phyloP scores from a whole-genome alignment of 2,113 vertebrate genomes.

The human (Homo sapiens) region GRCh38 chr20:15959001-15959500 shows the following conservation, averaged over 20 bases:
- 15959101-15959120: conserved; percentile 76
- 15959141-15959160: conserved; percentile 76
- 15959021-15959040: background rate
- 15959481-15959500: conserved; percentile 53
- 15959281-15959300: conserved; percentile 69
- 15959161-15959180: conserved; percentile 72
- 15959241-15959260: conserved; percentile 69
- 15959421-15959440: conserved; percentile 55
- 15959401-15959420: conserved; percentile 69
- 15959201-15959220: conserved; percentile 78
- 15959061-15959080: conserved; percentile 64
- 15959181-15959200: conserved; percentile 76
- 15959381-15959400: conserved; percentile 67
- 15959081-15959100: conserved; percentile 66
- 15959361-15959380: conserved; percentile 67
- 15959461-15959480: conserved; percentile 62
- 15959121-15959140: conserved; percentile 77
- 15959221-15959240: conserved; percentile 79
- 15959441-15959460: conserved; percentile 67
- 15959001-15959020: background rate
- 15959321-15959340: conserved; percentile 78
- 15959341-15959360: conserved; percentile 73
- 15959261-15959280: conserved; percentile 80
- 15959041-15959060: conserved; percentile 51
- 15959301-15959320: conserved; percentile 68